Evolutionary conservation across 2,797 vertebrate species (phyloP), one percentile per base, ranked within the genome.

Genomic region (Danio jaintianensis): DNA sequence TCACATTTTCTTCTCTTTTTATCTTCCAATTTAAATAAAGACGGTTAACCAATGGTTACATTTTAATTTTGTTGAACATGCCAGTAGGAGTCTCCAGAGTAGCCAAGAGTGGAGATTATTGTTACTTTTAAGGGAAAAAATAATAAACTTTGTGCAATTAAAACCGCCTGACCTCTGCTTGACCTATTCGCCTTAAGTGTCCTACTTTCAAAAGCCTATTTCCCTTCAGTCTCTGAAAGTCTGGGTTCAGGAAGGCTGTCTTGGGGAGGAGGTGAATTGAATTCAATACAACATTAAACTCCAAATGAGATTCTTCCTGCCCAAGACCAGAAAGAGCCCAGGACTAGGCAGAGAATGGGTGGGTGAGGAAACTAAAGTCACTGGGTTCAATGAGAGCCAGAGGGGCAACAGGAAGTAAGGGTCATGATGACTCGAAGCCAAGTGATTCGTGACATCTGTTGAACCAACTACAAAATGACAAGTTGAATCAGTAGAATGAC

Each of bases 231-330:
- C 48, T 84, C 80, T 79, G 61, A 52, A 79, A 64, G 64, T 43
- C 72, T 75, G 77, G 63, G 78, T 55, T 59, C 79, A 84, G 86
- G 81, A 87, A 86, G 76, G 80, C 73, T 13, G 55, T 66, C 16
- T 16, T 68, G 52, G 72, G 75, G 58, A 83, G 84, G 69, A 78
- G 61, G 62, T 70, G 75, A 58, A 79, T 68, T 83, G 64, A 70
- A 79, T 84, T 84, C 84, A 85, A 78, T 80, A 85, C 82, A 80
- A 78, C 83, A 87, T 85, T 84, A 78, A 82, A 45, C 38, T 78
- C 77, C 59, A 86, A 87, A 85, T 87, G 64, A 78, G 69, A 84
- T 68, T 86, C 76, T 86, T 86, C 86, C 86, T 85, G 83, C 78
- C 72, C 66, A 81, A 63, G 74, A 48, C 75, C 70, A 71, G 40